phyloP scores from a whole-genome alignment of 2,797 vertebrate species.

The Melanotaenia nigrans region DNA sequence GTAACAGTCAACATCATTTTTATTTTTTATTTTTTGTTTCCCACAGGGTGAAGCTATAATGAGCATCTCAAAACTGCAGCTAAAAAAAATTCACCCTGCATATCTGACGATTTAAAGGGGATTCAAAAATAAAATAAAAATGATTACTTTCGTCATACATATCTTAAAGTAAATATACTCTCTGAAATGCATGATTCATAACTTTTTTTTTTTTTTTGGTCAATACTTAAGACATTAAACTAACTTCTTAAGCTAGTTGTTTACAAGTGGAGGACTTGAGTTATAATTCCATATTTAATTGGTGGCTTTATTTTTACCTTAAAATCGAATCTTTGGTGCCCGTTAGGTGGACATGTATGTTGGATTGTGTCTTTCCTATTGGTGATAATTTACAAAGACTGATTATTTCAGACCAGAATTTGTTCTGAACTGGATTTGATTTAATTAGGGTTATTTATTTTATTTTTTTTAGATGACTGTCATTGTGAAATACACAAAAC shows the following conservation, averaged over 20 bases:
- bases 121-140: constrained; percentile 24
- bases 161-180: constrained; percentile 4
- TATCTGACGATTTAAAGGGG: constrained; percentile 3
- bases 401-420: neutral
- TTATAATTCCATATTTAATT: neutral
- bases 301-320: neutral
- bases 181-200: too few relatives aligned
- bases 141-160: constrained; percentile 4
- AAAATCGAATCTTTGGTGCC: neutral
- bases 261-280: neutral
- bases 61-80: constrained; percentile 20
- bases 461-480: too few relatives aligned
- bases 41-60: constrained; percentile 19
- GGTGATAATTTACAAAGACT: too few relatives aligned
- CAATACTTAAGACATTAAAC: neutral
- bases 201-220: neutral
- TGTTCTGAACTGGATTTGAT: neutral
- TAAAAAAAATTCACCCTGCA: constrained; percentile 11
- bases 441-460: neutral
- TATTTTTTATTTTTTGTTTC: constrained; percentile 2
- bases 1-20: neutral
- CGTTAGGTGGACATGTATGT: neutral
- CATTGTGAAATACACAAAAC: neutral
- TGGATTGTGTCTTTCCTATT: neutral
- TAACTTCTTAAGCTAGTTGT: neutral